A percentile compares a stretch with the other conserved stretches of the same genome.
Conservation (phyloP, 2,113 vertebrate genomes). For the Paedocypris sp. region DNA sequence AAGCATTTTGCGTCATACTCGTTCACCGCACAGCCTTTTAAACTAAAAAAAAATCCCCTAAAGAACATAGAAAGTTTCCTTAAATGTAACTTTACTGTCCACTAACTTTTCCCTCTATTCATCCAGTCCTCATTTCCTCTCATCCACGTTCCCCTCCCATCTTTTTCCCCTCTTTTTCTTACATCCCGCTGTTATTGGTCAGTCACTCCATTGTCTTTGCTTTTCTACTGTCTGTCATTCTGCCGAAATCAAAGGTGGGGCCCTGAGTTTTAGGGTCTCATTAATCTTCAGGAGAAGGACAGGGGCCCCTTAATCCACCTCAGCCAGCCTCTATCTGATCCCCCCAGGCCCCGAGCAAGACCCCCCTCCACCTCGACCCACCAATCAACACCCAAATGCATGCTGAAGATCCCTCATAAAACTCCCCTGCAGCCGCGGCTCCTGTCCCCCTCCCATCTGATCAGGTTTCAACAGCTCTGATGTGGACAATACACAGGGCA, state of each 20-base stretch:
- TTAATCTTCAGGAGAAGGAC: conserved; percentile 65
- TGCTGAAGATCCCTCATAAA: conserved; percentile 6
- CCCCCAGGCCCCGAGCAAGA: conserved; percentile 18
- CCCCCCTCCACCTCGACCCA: conserved; percentile 34
- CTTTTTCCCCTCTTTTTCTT: not conserved
- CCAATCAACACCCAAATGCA: not conserved
- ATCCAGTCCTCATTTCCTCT: conserved; percentile 21
- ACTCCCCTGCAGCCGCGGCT: conserved; percentile 24
- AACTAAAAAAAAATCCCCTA: no score
- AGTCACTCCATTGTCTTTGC: conserved; percentile 11
- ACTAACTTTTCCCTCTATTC: not conserved
- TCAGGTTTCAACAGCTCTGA: conserved; percentile 54
- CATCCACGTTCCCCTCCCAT: conserved; percentile 1
- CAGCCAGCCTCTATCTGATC: conserved; percentile 47
- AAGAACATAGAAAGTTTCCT: no score
- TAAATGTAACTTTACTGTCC: not conserved
- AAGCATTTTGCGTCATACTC: no score
- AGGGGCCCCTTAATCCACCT: conserved; percentile 58
- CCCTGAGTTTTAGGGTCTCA: conserved; percentile 48
- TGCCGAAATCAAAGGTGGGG: conserved; percentile 48
- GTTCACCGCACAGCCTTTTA: no score
- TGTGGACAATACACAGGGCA: conserved; percentile 31
- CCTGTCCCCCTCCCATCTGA: conserved; percentile 46
- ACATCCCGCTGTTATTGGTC: conserved; percentile 4
- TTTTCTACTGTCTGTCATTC: conserved; percentile 48